Conservation (phyloP, 2,888 invertebrate genomes). For the Acanthosepion lycidas region DNA sequence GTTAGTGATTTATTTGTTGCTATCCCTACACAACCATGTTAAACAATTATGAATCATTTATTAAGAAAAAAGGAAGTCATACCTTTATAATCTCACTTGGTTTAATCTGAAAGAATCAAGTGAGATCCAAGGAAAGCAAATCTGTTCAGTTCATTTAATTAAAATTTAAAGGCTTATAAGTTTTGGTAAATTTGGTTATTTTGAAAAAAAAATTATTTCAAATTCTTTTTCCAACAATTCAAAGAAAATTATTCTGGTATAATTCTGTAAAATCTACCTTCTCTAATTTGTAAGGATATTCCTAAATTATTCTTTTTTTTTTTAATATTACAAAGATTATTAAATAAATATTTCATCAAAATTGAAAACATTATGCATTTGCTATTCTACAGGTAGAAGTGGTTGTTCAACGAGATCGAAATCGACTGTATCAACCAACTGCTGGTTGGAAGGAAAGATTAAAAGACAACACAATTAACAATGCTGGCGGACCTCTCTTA, state of each 20-base stretch:
- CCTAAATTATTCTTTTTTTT: background rate
- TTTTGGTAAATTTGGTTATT: background rate
- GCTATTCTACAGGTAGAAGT: conserved; percentile 60
- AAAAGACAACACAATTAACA: conserved; percentile 62
- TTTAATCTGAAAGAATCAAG: no score
- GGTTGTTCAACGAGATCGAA: conserved; percentile 68
- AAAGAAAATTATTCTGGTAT: background rate
- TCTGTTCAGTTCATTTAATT: no score
- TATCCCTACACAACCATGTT: no score
- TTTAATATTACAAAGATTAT: background rate
- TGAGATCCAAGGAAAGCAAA: no score
- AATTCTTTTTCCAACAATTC: background rate
- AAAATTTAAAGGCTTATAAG: no score
- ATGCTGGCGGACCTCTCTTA: conserved; percentile 64
- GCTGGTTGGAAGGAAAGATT: conserved; percentile 70
- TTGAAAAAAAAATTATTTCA: background rate
- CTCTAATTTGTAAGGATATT: background rate
- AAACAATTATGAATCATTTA: no score
- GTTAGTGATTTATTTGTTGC: no score
- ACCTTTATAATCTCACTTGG: no score
- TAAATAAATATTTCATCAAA: background rate
- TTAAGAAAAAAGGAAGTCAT: no score
- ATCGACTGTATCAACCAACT: conserved; percentile 69
- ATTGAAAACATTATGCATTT: background rate
- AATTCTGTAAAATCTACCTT: background rate